Percentiles rank a stretch among this genome's conserved stretches.
Conservation (phyloP, 2,797 vertebrate genomes). For the Eupleurogrammus muticus region DNA sequence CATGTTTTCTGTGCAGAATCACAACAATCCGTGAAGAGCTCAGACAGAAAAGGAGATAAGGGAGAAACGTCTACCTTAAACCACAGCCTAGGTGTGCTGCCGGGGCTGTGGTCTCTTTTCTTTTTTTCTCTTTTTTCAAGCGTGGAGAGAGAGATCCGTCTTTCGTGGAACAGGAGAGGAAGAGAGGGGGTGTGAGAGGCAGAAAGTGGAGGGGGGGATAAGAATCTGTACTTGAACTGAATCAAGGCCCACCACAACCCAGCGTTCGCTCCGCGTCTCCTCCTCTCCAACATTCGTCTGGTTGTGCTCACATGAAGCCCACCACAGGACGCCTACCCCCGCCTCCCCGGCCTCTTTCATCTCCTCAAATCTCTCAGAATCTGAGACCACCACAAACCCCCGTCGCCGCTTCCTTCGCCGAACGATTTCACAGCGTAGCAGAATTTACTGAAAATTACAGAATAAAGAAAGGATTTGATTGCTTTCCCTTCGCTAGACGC, state of each 20-base stretch:
- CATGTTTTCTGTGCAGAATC: conserved; percentile 13
- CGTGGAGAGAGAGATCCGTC: conserved; percentile 84
- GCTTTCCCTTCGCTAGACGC: too few species aligned
- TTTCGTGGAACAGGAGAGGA: conserved; percentile 87
- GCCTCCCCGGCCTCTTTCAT: conserved; percentile 61
- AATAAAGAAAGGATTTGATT: not conserved
- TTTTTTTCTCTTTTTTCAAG: conserved; percentile 59
- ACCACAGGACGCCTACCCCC: conserved; percentile 78
- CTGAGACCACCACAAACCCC: conserved; percentile 83
- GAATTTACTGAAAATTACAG: conserved; percentile 1
- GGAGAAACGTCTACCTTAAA: conserved; percentile 60
- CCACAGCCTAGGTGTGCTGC: conserved; percentile 64
- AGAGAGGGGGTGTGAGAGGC: conserved; percentile 81
- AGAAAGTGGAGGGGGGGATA: conserved; percentile 75
- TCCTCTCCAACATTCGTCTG: conserved; percentile 59
- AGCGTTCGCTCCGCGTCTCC: conserved; percentile 44
- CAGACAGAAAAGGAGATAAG: conserved; percentile 14
- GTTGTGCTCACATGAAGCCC: conserved; percentile 73
- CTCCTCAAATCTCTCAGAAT: conserved; percentile 73
- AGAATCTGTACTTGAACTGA: conserved; percentile 78
- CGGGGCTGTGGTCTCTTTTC: conserved; percentile 69
- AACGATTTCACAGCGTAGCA: conserved; percentile 16
- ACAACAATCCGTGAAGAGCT: conserved; percentile 17
- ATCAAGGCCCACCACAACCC: conserved; percentile 85
- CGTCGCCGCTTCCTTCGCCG: conserved; percentile 52